Base-by-base conservation (phyloP, 2,888 invertebrate genomes). In the Dorcus hopei region DNA sequence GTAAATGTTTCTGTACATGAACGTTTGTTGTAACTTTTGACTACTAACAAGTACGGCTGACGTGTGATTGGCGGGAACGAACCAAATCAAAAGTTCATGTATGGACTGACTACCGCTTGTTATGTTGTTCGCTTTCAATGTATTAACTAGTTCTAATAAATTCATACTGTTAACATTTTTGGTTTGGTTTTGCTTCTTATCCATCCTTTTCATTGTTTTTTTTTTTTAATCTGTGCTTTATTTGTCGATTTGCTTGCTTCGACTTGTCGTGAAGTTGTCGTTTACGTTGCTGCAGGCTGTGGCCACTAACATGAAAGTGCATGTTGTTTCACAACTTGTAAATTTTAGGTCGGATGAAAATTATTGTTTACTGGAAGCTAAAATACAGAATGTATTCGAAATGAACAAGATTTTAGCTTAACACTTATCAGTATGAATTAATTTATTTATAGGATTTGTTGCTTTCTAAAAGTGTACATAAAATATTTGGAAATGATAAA, bases 31-130 rank as follows among this genome's bases (percentile, higher is more conserved):
- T 55, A 23, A 45, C 45, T 45, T 45, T 16, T 16, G 7, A 16
- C 23, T 9, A 19, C 11, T 19, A 11, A 45, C 19, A 11, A 9
- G 3, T 16, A 19, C 3, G 26, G 7, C 26, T 33, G 26, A 33
- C 16, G 23, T 14, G 45, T 43, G 58, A 48, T 54, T 49, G 53
- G 49, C 40, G 43, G 41, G 43, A 54, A 45, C n/a, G 48, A 59
- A 59, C 59, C 59, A 59, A 59, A 59, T 59, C 59, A 59, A 59
- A 55, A 59, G 59, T 59, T 59, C 59, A 59, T 59, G 59, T 59
- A 59, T 59, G 51, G 59, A 52, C 38, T 42, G 43, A 16, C 52
- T 41, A 33, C 26, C 26, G 26, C 26, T 33, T 33, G 26, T 33
- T 33, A 33, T 33, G 26, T 33, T 33, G 14, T 53, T 53, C 52